Percentiles rank a stretch among this genome's conserved stretches.
Conservation (phyloP, 1,140 invertebrate species). For the honey bee (Apis mellifera) region DNA sequence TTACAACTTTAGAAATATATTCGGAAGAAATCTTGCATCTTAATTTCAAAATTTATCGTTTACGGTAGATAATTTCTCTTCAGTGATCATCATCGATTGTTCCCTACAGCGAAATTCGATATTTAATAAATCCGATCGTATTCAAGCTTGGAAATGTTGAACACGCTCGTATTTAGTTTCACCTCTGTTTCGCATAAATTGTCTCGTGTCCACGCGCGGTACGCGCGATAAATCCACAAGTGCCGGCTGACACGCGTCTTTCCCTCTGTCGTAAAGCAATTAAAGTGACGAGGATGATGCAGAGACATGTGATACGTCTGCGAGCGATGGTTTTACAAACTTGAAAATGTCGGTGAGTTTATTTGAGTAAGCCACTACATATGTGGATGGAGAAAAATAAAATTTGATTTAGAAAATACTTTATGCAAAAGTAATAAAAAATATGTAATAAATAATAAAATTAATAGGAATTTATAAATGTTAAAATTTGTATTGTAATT, state of each 20-base stretch:
- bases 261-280: constrained; percentile 16
- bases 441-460: too few relatives aligned
- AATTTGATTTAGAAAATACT: too few relatives aligned
- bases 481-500: too few relatives aligned
- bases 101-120: neutral
- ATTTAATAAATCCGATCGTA: constrained; percentile 28
- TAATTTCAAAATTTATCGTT: neutral
- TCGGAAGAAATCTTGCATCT: neutral
- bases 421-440: too few relatives aligned
- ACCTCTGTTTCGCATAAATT: constrained; percentile 33
- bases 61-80: neutral
- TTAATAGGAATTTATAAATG: too few relatives aligned
- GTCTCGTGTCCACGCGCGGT: constrained; percentile 3
- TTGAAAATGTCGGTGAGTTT: constrained; percentile 22
- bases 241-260: neutral
- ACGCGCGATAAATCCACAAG: constrained; percentile 14
- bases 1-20: too few relatives aligned
- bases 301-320: neutral
- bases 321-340: constrained; percentile 7
- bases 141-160: neutral
- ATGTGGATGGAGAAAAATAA: too few relatives aligned
- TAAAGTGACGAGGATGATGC: constrained; percentile 15
- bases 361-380: neutral
- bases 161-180: constrained; percentile 29
- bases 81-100: neutral